These are phyloP conservation scores for Danio aesculapii DNA, from an alignment of 2,797 vertebrate species.

Conservation along the genomic window DNA sequence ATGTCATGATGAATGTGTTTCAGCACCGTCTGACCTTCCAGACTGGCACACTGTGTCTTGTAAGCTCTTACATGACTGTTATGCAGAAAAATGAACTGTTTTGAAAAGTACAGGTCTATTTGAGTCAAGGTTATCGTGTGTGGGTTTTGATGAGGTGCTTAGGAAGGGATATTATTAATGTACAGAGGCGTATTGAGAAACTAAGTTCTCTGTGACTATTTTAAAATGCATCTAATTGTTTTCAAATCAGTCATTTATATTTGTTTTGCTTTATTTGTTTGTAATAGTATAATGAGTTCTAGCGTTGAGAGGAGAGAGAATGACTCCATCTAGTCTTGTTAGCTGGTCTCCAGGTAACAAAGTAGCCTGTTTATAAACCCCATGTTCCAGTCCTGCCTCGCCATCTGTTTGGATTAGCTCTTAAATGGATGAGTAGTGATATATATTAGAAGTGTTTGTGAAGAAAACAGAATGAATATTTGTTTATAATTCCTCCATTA, in stretches of 20 bases:
- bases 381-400: conserved; percentile 9
- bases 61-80: background rate
- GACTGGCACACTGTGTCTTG: background rate
- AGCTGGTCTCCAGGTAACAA: conserved; percentile 35
- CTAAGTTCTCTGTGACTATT: background rate
- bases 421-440: conserved; percentile 6
- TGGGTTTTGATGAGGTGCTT: background rate
- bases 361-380: conserved; percentile 24
- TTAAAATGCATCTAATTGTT: background rate
- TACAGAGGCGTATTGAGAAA: background rate
- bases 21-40: background rate
- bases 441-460: background rate
- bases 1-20: conserved; percentile 2
- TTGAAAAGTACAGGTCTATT: background rate
- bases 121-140: background rate
- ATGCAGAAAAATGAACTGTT: background rate
- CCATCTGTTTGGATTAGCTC: conserved; percentile 17
- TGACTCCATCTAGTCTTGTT: background rate
- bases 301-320: background rate
- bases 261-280: background rate
- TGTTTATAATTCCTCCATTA: background rate
- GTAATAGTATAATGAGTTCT: background rate
- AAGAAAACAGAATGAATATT: background rate
- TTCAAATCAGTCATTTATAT: background rate
- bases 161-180: background rate